phyloP scores from a whole-genome alignment of 2,888 invertebrate species.

The Dicycla oo region DNA sequence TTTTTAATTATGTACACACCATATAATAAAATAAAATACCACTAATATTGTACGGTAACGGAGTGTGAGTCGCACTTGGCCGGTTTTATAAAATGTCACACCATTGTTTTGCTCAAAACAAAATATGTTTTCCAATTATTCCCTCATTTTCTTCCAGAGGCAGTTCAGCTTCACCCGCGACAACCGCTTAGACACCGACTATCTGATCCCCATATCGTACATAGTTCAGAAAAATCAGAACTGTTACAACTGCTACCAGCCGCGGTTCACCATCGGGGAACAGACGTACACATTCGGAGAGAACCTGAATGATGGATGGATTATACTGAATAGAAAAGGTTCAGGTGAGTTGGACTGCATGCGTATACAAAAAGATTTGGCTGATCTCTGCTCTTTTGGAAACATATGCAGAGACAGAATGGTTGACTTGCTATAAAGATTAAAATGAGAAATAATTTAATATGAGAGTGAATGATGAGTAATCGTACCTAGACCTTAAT shows the following conservation, averaged over 20 bases:
- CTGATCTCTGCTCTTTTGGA: no score
- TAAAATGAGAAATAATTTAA: no score
- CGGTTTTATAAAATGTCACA: not conserved
- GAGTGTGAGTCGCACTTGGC: no score
- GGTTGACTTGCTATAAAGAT: no score
- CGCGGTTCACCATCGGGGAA: conserved; percentile 80
- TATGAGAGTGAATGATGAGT: no score
- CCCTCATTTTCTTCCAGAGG: conserved; percentile 72
- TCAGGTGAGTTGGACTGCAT: conserved; percentile 77
- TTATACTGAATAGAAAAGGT: conserved; percentile 83
- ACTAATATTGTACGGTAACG: no score
- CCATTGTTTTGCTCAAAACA: not conserved
- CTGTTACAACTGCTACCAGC: conserved; percentile 84
- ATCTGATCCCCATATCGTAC: conserved; percentile 84
- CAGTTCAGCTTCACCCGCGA: conserved; percentile 78
- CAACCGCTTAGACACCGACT: conserved; percentile 76
- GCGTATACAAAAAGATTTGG: no score
- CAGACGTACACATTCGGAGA: conserved; percentile 84
- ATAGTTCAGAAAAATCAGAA: conserved; percentile 80
- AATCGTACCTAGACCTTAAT: no score
- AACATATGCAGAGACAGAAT: no score
- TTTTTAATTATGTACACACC: no score
- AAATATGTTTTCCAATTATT: not conserved
- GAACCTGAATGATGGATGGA: conserved; percentile 85
- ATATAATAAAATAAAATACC: no score